Percentiles rank a stretch among this genome's conserved stretches.
phyloP scores from a whole-genome alignment of 2,888 invertebrate genomes.

The Choreutis nemorana region DNA sequence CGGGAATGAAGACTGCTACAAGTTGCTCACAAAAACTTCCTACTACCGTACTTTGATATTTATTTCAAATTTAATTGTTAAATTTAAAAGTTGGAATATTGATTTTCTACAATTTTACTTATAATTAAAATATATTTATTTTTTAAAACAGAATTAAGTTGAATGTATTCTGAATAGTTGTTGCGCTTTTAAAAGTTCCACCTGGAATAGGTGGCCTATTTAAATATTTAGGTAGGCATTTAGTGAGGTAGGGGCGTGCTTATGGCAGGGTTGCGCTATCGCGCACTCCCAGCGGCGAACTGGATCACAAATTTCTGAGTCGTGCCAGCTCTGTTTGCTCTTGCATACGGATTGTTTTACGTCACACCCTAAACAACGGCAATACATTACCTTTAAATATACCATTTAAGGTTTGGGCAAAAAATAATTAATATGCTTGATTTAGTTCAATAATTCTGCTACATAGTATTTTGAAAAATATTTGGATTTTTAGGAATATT shows the following conservation, averaged over 20 bases:
- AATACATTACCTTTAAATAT: too few relatives aligned
- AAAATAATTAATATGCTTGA: too few relatives aligned
- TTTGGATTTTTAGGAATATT: too few relatives aligned
- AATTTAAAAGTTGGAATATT: background rate
- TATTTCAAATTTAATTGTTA: background rate
- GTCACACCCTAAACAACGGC: too few relatives aligned
- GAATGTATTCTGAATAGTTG: background rate
- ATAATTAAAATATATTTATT: too few relatives aligned
- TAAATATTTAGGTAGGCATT: too few relatives aligned
- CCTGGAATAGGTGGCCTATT: conserved; percentile 21
- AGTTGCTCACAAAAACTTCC: background rate
- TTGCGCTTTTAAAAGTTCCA: conserved; percentile 14
- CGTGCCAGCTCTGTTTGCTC: too few relatives aligned
- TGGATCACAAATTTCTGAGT: conserved; percentile 8
- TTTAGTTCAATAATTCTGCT: too few relatives aligned
- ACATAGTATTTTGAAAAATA: too few relatives aligned
- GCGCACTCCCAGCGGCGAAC: conserved; percentile 37
- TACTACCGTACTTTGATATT: background rate
- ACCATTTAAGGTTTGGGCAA: too few relatives aligned
- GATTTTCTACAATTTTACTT: background rate
- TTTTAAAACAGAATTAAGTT: background rate
- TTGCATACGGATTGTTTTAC: too few relatives aligned
- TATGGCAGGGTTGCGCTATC: conserved; percentile 46
- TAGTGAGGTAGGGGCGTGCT: conserved; percentile 45
- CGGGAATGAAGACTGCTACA: conserved; percentile 8